These are phyloP conservation scores for Malacoraja senta DNA, from an alignment of 2,797 vertebrate species.

Conservation along the genomic window DNA sequence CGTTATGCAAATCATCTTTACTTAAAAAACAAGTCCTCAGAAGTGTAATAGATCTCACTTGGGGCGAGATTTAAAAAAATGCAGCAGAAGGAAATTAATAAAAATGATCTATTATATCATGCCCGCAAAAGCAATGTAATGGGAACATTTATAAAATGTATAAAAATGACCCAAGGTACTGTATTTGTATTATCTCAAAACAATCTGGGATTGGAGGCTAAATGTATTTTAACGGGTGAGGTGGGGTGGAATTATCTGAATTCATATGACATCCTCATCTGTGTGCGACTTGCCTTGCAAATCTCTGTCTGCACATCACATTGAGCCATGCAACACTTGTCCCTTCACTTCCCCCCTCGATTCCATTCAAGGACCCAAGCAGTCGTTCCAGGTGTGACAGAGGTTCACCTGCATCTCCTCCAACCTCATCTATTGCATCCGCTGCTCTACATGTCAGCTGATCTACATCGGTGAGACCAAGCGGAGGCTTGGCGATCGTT, in stretches of 20 bases:
- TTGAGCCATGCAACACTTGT: too few species aligned
- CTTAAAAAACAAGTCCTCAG: neutral
- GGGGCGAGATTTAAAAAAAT: neutral
- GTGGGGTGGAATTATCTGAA: neutral
- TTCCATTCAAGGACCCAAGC: too few species aligned
- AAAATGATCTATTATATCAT: neutral
- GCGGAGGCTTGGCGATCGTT: too few species aligned
- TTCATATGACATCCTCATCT: neutral
- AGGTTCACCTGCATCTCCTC: too few species aligned
- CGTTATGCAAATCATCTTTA: neutral
- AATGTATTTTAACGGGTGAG: neutral
- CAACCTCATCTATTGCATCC: too few species aligned
- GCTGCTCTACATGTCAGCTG: too few species aligned
- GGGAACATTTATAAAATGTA: neutral
- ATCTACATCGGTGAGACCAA: too few species aligned
- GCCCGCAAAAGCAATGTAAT: neutral
- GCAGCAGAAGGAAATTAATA: too few species aligned
- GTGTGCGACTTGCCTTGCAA: neutral
- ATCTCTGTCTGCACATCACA: neutral
- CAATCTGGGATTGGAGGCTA: neutral
- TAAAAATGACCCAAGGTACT: neutral
- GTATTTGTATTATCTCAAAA: neutral
- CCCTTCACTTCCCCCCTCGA: too few species aligned
- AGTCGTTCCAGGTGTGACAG: too few species aligned
- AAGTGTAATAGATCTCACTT: neutral